Conservation (phyloP, 1,140 invertebrate genomes). For the Uloborus diversus region DNA sequence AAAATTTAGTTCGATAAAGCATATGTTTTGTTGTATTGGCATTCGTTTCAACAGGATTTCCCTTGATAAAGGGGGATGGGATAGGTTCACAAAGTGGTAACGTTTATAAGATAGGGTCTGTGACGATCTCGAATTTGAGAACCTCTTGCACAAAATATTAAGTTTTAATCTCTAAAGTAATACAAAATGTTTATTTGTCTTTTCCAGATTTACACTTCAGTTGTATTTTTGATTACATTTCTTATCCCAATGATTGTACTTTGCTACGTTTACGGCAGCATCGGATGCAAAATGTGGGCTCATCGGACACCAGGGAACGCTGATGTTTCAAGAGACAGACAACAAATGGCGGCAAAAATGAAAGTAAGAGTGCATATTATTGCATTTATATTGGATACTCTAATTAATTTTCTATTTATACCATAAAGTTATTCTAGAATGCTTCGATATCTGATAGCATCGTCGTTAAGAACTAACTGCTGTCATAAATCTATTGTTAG, state of each 20-base stretch:
- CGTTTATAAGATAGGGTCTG: no score
- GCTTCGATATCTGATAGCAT: not conserved
- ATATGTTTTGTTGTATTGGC: no score
- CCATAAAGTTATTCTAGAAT: not conserved
- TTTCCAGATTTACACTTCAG: conserved; percentile 63
- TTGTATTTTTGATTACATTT: conserved; percentile 68
- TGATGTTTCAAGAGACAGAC: conserved; percentile 66
- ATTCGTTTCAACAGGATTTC: no score
- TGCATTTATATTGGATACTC: not conserved
- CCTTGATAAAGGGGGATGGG: no score
- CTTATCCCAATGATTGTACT: conserved; percentile 67
- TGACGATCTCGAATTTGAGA: no score
- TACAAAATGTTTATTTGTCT: no score
- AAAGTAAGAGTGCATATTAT: conserved; percentile 67
- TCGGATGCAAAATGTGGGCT: conserved; percentile 66
- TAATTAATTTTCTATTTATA: no score
- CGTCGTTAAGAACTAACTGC: not conserved
- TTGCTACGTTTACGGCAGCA: conserved; percentile 67
- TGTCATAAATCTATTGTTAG: not conserved
- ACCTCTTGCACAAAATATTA: no score
- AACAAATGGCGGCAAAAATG: conserved; percentile 67
- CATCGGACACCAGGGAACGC: conserved; percentile 68
- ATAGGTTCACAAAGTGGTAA: no score
- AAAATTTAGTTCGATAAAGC: no score
- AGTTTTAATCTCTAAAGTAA: no score